Conservation (phyloP, 2,888 invertebrate species). For the Fragum fragum region DNA sequence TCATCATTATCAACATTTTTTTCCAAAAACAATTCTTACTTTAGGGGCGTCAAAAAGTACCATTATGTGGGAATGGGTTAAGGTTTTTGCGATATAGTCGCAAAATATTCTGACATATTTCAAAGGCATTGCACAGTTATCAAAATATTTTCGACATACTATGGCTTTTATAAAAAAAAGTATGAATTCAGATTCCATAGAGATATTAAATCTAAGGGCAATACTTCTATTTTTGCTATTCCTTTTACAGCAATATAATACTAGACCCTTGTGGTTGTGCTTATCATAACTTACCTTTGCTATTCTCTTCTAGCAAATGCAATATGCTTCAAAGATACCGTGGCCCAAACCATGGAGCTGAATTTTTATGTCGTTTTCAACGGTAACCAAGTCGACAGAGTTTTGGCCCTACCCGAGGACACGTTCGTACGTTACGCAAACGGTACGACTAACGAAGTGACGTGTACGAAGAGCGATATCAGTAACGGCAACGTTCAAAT, state of each 20-base stretch:
- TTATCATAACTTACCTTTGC: too few species aligned
- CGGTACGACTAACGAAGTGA: conserved; percentile 2
- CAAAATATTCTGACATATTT: too few species aligned
- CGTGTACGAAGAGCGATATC: conserved; percentile 1
- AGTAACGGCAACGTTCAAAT: background rate
- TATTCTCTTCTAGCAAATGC: background rate
- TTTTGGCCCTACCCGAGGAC: conserved; percentile 19
- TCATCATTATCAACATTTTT: too few species aligned
- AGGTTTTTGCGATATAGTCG: too few species aligned
- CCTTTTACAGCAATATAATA: too few species aligned
- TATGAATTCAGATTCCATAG: background rate
- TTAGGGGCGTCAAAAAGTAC: too few species aligned
- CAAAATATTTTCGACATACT: too few species aligned
- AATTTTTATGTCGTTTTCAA: conserved; percentile 2
- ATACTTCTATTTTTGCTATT: background rate
- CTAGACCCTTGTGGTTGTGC: too few species aligned
- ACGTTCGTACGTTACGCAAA: background rate
- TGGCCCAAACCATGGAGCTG: background rate
- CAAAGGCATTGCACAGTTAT: too few species aligned
- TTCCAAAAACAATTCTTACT: too few species aligned
- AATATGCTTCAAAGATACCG: background rate
- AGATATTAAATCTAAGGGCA: background rate
- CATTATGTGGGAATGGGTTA: too few species aligned
- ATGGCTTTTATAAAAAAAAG: too few species aligned
- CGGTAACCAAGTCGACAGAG: conserved; percentile 18